Evolutionary conservation across 2,888 invertebrate species (phyloP), one percentile per base, ranked within the genome.

Genomic region (Petrolisthes cinctipes): DNA sequence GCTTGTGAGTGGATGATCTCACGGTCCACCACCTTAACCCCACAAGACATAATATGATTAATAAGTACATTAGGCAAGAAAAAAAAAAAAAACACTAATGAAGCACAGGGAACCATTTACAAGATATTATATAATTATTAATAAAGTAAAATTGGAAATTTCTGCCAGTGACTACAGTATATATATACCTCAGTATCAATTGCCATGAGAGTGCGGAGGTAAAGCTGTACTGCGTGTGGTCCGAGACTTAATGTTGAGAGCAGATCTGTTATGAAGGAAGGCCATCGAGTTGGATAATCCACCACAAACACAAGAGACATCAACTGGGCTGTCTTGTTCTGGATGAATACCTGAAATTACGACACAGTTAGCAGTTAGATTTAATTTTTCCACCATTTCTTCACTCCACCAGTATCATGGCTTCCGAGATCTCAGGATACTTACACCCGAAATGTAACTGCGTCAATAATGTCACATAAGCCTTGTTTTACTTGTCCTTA

Each of bases 291-390:
- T 14, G 76, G 76, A 17, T 53, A 37, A 76, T 76, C 76, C 37
- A 76, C 76, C 17, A 53, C 17, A 92, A 94, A 94, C 0, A 94
- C 93, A 73, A 94, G 92, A 2, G 94, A 93, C 89, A 94, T 93
- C 17, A 94, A 92, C 92, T 94, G 94, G 14, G 94, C 94, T 73
- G 93, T 93, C 92, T 94, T 94, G 92, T 94, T 94, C 71, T 93
- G 92, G 20, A 94, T 92, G 91, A 93, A 94, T 37, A 92, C 92
- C 89, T 93, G 83, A 4, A 57, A 82, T 6, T 37, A 2, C 7
- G 0, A 51, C 20, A 56, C 51, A 17, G 56, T 14, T 11, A 20
- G 14, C 17, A 37, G 61, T 82, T 20, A 82, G 37, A 37, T 37
- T 37, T 37, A 37, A 1, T 37, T 37, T 37, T 37, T 68, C 14